Evolutionary conservation across 1,140 invertebrate species (phyloP), one percentile per base, ranked within the genome.

Genomic region (Campoletis sonorensis): DNA sequence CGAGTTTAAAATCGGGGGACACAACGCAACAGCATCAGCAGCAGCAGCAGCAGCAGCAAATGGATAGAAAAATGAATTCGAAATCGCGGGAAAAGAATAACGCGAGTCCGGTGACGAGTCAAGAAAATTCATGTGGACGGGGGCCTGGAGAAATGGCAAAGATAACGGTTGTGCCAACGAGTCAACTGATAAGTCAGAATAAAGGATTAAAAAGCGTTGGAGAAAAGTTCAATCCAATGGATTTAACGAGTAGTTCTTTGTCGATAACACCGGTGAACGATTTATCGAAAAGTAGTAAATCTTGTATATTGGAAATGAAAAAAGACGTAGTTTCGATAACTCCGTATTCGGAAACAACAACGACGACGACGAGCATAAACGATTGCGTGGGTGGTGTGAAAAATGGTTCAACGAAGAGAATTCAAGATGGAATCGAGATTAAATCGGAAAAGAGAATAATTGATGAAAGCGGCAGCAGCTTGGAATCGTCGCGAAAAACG

Each of bases 251-350:
- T 75, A 89, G 85, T 79, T 90, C 90, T 26, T 79, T 92, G 4
- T 91, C 90, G 16, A 92, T 92, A 71, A 92, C 90, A 0, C 90
- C 89, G 0, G 90, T 92, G 7, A 91, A 89, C 54, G 90, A 92
- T 71, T 89, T 85, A 71, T 88, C 88, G 27, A 92, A 91, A 40
- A 26, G 49, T 4, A 67, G 21, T 0, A 90, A 90, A 61, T 26
- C 79, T 5, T 33, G 79, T 5, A 82, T 30, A 4, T 68, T 54
- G 3, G 90, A 92, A 40, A 71, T 84, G 40, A 90, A 89, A 33
- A 92, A 91, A 64, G 90, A 92, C 71, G 84, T 90, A 51, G 87
- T 91, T 33, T 92, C 90, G 23, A 92, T 92, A 37, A 92, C 90
- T 21, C 86, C 90, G 4, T 89, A 86, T 51, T 71, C 85, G 4